A percentile compares a stretch with the other conserved stretches of the same genome.
phyloP scores from a whole-genome alignment of 2,888 invertebrate genomes.

The Atherix ibis region DNA sequence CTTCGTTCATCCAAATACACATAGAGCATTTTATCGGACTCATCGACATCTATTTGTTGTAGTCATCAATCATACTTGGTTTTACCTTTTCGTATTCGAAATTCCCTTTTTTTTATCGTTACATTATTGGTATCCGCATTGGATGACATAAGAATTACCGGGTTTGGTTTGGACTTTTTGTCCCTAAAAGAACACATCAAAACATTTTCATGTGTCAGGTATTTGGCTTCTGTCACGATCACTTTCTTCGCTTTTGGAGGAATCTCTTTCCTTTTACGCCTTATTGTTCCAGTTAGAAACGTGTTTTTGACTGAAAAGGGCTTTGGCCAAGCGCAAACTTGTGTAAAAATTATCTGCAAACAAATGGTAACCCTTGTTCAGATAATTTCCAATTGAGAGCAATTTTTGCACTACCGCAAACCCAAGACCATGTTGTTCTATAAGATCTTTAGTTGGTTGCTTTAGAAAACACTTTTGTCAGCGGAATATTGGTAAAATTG shows the following conservation, averaged over 20 bases:
- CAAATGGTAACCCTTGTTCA: no score
- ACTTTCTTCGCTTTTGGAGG: slow-evolving; percentile 1
- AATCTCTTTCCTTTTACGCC: not conserved
- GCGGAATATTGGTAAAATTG: slow-evolving; percentile 1
- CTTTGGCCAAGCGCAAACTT: not conserved
- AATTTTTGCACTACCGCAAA: slow-evolving; percentile 3
- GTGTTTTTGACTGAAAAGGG: not conserved
- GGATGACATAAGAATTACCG: slow-evolving; percentile 2
- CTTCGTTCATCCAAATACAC: no score
- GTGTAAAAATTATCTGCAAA: slow-evolving; percentile 3
- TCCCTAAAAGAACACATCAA: no score
- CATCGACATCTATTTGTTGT: slow-evolving; percentile 16
- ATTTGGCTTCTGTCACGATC: slow-evolving; percentile 1
- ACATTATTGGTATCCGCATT: slow-evolving; percentile 2
- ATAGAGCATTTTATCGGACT: slow-evolving; percentile 16
- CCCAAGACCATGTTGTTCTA: slow-evolving; percentile 4
- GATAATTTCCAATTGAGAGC: no score
- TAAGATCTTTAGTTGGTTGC: no score
- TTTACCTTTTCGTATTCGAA: slow-evolving; percentile 10
- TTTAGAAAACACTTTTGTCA: no score
- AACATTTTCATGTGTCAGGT: not conserved
- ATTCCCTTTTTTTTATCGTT: slow-evolving; percentile 1
- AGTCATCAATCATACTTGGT: slow-evolving; percentile 12
- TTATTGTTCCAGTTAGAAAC: slow-evolving; percentile 1
- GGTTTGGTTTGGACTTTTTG: not conserved